A percentile compares a stretch with the other conserved stretches of the same genome.
phyloP scores from a whole-genome alignment of 2,113 vertebrate species.

The Corynorhinus townsendii region DNA sequence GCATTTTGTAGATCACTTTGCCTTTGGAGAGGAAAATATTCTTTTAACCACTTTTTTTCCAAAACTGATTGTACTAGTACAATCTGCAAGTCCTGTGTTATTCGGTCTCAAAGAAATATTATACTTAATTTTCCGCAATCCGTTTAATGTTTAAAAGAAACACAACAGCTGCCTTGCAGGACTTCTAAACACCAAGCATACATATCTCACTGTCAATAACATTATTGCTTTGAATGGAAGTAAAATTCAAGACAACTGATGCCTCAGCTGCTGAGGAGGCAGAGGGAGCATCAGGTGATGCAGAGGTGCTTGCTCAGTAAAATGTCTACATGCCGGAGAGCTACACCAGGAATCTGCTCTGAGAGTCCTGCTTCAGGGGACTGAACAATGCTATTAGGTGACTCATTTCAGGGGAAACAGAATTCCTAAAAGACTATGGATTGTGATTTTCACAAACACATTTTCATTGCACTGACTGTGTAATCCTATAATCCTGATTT shows the following conservation, averaged over 20 bases:
- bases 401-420: constrained; percentile 35
- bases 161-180: constrained; percentile 70
- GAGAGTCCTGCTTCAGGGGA: constrained; percentile 29
- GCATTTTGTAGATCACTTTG: background rate
- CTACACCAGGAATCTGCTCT: background rate
- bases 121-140: constrained; percentile 66
- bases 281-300: background rate
- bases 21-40: background rate
- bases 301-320: background rate
- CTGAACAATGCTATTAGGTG: constrained; percentile 21
- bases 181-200: constrained; percentile 50
- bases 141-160: constrained; percentile 68
- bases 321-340: background rate
- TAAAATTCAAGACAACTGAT: constrained; percentile 63
- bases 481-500: background rate
- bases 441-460: background rate
- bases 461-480: background rate
- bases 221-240: constrained; percentile 63
- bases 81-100: background rate
- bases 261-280: constrained; percentile 51
- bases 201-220: constrained; percentile 68
- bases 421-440: background rate
- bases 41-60: background rate
- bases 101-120: constrained; percentile 56
- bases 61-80: background rate